Evolutionary conservation across 2,113 vertebrate genomes (phyloP).

Genomic region (Labrus mixtus): DNA sequence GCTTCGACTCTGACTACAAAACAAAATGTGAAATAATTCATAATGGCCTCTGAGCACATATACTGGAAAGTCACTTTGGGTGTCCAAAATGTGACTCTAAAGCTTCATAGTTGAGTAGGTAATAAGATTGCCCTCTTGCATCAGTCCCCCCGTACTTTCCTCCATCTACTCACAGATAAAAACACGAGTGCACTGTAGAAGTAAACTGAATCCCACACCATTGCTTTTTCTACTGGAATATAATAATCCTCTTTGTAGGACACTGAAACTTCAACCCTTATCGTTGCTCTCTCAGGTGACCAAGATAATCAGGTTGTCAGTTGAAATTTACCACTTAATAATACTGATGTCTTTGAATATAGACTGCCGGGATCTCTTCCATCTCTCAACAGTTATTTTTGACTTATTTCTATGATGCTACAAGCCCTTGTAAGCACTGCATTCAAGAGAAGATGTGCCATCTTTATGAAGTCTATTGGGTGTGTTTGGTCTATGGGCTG

Average conservation of each 20-base stretch:
- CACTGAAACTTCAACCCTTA: background rate
- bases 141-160: constrained; percentile 11
- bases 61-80: constrained; percentile 31
- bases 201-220: constrained; percentile 12
- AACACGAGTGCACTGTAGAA: background rate
- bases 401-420: constrained; percentile 40
- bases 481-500: constrained; percentile 18
- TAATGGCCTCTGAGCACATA: constrained; percentile 30
- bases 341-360: constrained; percentile 46
- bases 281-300: constrained; percentile 9
- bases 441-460: background rate
- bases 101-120: constrained; percentile 15
- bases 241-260: constrained; percentile 2
- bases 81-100: constrained; percentile 25
- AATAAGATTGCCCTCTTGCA: constrained; percentile 29
- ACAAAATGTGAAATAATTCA: constrained; percentile 49
- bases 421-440: constrained; percentile 29
- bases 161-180: constrained; percentile 2
- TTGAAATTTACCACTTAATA: constrained; percentile 47
- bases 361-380: constrained; percentile 28
- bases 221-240: constrained; percentile 19
- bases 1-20: constrained; percentile 28
- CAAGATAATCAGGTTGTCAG: constrained; percentile 34
- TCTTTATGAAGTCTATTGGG: constrained; percentile 38
- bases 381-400: constrained; percentile 33